Evolutionary conservation across 2,113 vertebrate species (phyloP).

Genomic region (Rallus limicola): DNA sequence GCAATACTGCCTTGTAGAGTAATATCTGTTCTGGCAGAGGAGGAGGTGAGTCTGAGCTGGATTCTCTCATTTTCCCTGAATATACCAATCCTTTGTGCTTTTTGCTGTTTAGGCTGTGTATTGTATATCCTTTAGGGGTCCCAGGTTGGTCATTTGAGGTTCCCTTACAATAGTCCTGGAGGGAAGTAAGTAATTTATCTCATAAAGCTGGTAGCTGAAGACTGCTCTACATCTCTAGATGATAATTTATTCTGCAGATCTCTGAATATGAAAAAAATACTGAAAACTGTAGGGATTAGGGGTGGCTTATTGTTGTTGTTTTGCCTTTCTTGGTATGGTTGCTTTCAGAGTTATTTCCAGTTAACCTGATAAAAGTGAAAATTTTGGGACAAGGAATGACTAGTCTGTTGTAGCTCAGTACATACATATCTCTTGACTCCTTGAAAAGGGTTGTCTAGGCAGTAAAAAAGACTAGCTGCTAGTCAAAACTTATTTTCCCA

Average conservation of each 20-base stretch:
- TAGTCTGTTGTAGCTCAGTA: not conserved
- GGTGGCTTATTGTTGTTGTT: not conserved
- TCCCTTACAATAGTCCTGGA: not conserved
- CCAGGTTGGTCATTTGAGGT: accelerated
- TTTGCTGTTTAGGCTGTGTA: not conserved
- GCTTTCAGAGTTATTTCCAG: not conserved
- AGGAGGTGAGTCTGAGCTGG: not conserved
- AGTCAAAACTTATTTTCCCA: not conserved
- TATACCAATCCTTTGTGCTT: not conserved
- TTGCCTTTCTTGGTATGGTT: not conserved
- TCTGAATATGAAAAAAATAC: not conserved
- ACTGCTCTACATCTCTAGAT: not conserved
- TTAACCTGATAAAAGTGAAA: not conserved
- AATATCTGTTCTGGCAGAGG: not conserved
- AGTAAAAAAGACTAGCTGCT: not conserved
- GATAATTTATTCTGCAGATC: not conserved
- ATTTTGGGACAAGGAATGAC: not conserved
- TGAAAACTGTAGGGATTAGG: not conserved
- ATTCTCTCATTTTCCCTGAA: not conserved
- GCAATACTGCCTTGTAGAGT: not conserved
- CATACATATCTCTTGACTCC: not conserved
- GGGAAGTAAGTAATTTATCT: not conserved
- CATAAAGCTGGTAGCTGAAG: not conserved
- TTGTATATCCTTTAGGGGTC: not conserved
- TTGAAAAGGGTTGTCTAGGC: not conserved